Evolutionary conservation across 35 echinoderm and acorn worm genomes (phyloP), one percentile per base, ranked within the genome.

Genomic region (Chiridota heheva): DNA sequence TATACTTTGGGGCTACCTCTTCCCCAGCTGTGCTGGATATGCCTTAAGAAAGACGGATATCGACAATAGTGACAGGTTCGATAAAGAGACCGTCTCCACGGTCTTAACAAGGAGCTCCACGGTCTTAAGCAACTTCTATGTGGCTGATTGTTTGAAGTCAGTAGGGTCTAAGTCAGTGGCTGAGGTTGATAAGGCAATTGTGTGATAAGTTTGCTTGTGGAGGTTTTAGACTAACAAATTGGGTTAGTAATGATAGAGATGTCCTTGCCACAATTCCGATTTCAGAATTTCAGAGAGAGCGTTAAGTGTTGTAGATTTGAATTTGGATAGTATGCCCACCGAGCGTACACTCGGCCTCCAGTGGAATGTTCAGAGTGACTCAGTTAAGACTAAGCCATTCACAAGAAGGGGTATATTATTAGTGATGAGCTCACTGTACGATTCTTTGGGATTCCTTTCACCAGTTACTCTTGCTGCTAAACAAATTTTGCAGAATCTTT

Each of bases 401-500:
- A 92, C 67, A 8, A 84, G 69, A 67, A 77, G 90, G 46, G 58
- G 57, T 28, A 86, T 92, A n/a, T 57, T 87, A 25, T 53, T 58
- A 43, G 69, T 82, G 32, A 20, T 92, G 44, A 77, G 76, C 58
- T 65, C 73, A 42, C 44, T 87, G 4, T 92, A 82, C 36, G 84
- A 82, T 58, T 84, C 90, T 16, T 82, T 82, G 3, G 90, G 84
- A 28, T 27, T 87, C 0, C 34, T 63, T 33, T 76, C 62, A 33
- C 89, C 90, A 34, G 77, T 53, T 10, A 44, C 58, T 18, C 40
- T 87, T 33, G 43, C 30, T 28, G 83, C 90, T 17, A 92, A 82
- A 71, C 28, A 58, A 25, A 60, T 87, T 0, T 65, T 92, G 35
- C 90, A 86, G 69, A 44, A 81, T 17, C 36, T 86, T 15, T 62